These are phyloP conservation scores for Clusia tigrina DNA, from an alignment of 2,888 invertebrate genomes.

Conservation along the genomic window DNA sequence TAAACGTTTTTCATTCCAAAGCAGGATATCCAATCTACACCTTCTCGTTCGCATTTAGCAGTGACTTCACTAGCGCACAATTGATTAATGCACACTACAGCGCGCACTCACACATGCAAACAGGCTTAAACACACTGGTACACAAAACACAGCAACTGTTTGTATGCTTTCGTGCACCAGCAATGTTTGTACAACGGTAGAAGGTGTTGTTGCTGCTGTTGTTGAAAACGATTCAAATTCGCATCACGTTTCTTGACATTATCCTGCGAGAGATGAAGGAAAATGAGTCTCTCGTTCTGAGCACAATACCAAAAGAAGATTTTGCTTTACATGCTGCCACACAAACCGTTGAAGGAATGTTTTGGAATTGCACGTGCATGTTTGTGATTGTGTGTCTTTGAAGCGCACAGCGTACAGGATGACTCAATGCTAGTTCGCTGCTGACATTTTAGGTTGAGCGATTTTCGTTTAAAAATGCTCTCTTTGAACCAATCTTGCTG, in stretches of 20 bases:
- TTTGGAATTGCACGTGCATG: background rate
- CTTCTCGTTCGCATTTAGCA: no score
- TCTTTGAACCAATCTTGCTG: no score
- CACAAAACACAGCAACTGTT: conserved; percentile 6
- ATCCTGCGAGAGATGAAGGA: background rate
- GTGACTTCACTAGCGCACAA: no score
- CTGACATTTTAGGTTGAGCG: background rate
- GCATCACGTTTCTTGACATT: conserved; percentile 2
- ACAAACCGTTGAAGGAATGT: background rate
- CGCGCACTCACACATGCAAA: background rate
- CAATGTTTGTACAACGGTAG: background rate
- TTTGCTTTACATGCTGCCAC: background rate
- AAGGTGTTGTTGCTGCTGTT: background rate
- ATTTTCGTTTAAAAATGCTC: no score
- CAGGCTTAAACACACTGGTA: background rate
- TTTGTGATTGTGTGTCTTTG: conserved; percentile 1
- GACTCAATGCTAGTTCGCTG: background rate
- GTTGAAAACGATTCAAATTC: background rate
- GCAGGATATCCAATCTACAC: no score
- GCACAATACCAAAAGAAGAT: background rate
- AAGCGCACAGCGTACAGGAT: background rate
- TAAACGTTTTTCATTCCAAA: no score
- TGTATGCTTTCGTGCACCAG: background rate
- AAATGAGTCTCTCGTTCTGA: background rate
- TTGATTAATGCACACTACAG: background rate